Conservation (phyloP, 2,113 vertebrate genomes). For the Poecile atricapillus region DNA sequence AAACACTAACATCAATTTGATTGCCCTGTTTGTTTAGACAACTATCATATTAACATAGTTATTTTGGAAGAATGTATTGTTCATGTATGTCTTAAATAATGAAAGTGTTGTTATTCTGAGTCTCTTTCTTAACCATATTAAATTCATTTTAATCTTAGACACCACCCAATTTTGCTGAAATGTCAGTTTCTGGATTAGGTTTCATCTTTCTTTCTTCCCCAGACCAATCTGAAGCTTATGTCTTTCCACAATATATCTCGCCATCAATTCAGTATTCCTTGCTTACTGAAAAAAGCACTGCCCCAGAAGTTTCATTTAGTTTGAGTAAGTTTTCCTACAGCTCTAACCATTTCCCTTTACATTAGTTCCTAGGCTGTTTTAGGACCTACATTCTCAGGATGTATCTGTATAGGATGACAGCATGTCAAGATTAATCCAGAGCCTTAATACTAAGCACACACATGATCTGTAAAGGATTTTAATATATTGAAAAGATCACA, state of each 20-base stretch:
- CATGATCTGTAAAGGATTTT: background rate
- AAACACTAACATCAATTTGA: background rate
- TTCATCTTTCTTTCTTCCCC: background rate
- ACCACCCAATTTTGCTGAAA: background rate
- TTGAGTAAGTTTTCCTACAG: background rate
- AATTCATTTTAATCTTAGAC: background rate
- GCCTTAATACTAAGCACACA: background rate
- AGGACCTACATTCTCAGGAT: background rate
- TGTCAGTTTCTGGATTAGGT: background rate
- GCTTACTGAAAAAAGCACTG: background rate
- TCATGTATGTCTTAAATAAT: background rate
- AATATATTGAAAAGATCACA: background rate
- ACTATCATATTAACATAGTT: background rate
- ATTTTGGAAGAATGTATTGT: background rate
- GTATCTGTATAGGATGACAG: background rate
- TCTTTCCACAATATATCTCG: background rate
- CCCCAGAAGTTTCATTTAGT: background rate
- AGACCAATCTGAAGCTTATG: background rate
- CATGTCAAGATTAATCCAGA: background rate
- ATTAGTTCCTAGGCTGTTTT: background rate
- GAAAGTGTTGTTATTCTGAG: background rate
- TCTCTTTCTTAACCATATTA: background rate
- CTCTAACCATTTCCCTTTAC: background rate
- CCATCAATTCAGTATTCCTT: background rate
- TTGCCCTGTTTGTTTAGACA: background rate